Evolutionary conservation across 2,797 vertebrate species (phyloP), one percentile per base, ranked within the genome.

Genomic region (Cynopterus sphinx): DNA sequence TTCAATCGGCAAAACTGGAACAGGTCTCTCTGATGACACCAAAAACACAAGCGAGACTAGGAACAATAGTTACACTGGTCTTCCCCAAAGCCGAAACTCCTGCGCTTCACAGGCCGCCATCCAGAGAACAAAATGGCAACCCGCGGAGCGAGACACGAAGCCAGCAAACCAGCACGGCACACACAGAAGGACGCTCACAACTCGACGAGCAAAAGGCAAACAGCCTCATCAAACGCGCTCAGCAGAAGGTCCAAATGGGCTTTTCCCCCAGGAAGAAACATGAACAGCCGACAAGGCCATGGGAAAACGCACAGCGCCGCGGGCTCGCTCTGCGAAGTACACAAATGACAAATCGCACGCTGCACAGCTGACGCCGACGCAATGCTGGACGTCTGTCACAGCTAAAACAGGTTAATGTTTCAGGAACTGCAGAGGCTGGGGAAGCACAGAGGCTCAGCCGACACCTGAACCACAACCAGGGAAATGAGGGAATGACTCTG

Each of bases 381-480:
- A 33, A 33, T 15, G 11, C 43, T 31, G 28, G 17, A 31, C 49
- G 70, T 46, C 53, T 9, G 16, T 15, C 16, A 63, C 12, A 63
- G 4, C 15, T 63, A 55, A 55, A 77, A 13, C 53, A 53, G 33
- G 22, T 74, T 51, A 28, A 46, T 16, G 43, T 17, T 51, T 49
- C 33, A 13, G 0, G 13, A 24, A 8, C 26, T 59, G 13, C 17
- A n/a, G 6, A 21, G 22, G 3, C 15, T 0, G 10, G 2, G 22
- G 13, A 4, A 10, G 8, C 0, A 0, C 0, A 6, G 26, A 5
- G 12, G 22, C 28, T 74, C 17, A 15, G 1, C 13, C 36, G 63
- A 53, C 21, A 41, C 0, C 4, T 36, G 39, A 55, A 63, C 43
- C 13, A 16, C 49, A 9, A 15, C 43, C 33, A 31, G 36, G 17